Conservation (phyloP, 2,113 vertebrate genomes). For the Platysteira castanea region DNA sequence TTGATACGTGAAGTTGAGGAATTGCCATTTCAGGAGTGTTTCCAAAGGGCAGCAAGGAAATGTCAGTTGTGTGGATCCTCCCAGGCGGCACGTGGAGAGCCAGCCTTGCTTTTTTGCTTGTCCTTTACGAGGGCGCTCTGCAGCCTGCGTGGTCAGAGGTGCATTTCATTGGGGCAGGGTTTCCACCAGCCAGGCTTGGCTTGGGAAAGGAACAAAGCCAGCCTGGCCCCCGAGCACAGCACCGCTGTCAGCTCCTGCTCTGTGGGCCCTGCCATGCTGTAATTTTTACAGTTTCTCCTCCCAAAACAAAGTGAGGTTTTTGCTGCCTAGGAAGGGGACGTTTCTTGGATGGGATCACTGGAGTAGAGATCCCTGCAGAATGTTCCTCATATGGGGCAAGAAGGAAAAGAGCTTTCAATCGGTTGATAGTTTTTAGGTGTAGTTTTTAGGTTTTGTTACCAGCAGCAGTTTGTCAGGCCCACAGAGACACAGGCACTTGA, state of each 20-base stretch:
- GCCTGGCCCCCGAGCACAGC: neutral
- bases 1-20: neutral
- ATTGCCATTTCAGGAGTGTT: neutral
- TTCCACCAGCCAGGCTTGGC: neutral
- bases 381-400: neutral
- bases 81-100: neutral
- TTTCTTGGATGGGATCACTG: neutral
- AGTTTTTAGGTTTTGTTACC: neutral
- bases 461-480: neutral
- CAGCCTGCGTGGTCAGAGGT: neutral
- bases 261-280: neutral
- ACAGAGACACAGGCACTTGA: rapidly evolving
- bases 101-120: neutral
- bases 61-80: neutral
- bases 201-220: neutral
- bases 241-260: neutral
- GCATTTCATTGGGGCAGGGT: neutral
- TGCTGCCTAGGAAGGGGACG: neutral
- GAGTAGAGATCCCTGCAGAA: neutral
- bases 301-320: neutral
- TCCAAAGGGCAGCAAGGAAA: neutral
- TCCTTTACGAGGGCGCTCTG: rapidly evolving
- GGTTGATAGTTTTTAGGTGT: neutral
- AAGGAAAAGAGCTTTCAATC: neutral
- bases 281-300: neutral